Conservation (phyloP, 1,140 invertebrate species). For the Drosophila seguyi region DNA sequence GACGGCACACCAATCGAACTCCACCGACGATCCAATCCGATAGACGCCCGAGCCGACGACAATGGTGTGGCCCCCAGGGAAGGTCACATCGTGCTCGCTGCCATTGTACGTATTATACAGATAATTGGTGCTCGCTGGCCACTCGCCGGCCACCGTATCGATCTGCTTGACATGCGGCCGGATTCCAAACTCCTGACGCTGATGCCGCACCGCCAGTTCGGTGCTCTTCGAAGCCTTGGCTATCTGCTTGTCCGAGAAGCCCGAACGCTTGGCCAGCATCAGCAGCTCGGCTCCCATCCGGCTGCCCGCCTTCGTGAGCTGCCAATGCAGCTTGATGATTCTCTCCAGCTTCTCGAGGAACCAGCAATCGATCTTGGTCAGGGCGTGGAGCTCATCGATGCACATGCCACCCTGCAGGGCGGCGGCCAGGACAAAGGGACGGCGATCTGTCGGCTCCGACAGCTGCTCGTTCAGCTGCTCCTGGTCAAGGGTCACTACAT, state of each 20-base stretch:
- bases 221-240: conserved; percentile 94
- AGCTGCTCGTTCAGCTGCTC: conserved; percentile 95
- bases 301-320: conserved; percentile 86
- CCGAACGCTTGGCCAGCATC: conserved; percentile 94
- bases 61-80: conserved; percentile 92
- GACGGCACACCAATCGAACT: conserved; percentile 99
- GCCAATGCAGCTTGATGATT: conserved; percentile 91
- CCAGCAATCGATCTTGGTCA: conserved; percentile 99
- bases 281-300: conserved; percentile 88
- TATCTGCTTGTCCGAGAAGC: conserved; percentile 99
- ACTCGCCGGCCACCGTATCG: conserved; percentile 99
- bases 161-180: conserved; percentile 98
- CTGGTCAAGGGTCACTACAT: conserved; percentile 91
- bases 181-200: conserved; percentile 90
- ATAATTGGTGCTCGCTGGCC: conserved; percentile 99
- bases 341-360: conserved; percentile 98
- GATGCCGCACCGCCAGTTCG: conserved; percentile 91
- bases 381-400: conserved; percentile 93
- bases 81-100: conserved; percentile 93
- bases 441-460: conserved; percentile 96
- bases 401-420: conserved; percentile 93
- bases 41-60: conserved; percentile 99
- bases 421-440: conserved; percentile 98
- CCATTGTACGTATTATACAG: conserved; percentile 99
- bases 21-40: conserved; percentile 99